Conservation (phyloP, 2,113 vertebrate species). For the Clupea harengus region DNA sequence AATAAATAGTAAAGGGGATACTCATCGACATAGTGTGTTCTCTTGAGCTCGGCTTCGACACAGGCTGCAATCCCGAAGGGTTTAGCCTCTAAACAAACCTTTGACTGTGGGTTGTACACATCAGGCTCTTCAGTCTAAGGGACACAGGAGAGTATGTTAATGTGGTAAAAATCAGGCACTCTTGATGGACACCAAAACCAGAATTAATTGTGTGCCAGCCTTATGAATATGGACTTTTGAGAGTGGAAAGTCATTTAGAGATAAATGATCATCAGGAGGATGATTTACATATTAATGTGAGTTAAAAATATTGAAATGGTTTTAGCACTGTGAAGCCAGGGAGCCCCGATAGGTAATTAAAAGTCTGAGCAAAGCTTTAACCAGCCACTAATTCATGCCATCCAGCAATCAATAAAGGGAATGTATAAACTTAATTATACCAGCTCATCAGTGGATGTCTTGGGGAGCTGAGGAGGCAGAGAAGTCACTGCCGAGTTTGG, state of each 20-base stretch:
- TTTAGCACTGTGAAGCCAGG: neutral
- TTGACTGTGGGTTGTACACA: constrained; percentile 44
- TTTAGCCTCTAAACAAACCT: constrained; percentile 55
- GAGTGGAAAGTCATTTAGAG: neutral
- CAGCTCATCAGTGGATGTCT: neutral
- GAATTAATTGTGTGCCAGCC: neutral
- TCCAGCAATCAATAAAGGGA: neutral
- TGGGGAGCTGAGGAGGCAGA: neutral
- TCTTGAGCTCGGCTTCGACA: constrained; percentile 59
- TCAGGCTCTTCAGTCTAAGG: constrained; percentile 56
- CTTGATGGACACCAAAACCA: neutral
- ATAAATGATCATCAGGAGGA: neutral
- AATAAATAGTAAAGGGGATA: constrained; percentile 71
- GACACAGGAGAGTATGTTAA: constrained; percentile 7
- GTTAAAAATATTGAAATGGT: neutral
- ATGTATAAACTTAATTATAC: neutral
- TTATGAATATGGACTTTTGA: neutral
- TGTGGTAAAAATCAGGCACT: neutral
- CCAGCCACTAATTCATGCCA: neutral
- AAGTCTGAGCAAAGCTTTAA: constrained; percentile 6
- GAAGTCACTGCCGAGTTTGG: constrained; percentile 16
- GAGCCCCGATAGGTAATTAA: neutral
- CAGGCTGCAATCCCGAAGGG: constrained; percentile 64
- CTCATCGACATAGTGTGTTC: constrained; percentile 59
- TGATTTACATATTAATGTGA: constrained; percentile 1